phyloP scores from a whole-genome alignment of 23 tunicate species.

The Trididemnum nubilum region DNA sequence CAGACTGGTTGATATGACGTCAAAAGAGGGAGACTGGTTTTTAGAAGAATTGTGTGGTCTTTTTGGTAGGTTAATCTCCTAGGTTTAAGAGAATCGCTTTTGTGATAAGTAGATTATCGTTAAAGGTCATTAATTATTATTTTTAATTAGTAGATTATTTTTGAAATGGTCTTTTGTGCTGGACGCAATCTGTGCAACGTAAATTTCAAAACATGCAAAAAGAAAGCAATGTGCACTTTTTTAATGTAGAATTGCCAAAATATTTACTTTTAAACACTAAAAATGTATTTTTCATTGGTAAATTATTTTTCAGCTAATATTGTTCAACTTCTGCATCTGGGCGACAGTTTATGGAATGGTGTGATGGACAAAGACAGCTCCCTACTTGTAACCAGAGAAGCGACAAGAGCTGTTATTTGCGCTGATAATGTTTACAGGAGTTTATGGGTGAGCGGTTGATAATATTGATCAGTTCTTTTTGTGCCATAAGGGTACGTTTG shows the following conservation, averaged over 20 bases:
- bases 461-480: not conserved
- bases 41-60: slow-evolving; percentile 88
- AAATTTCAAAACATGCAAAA: too few species aligned
- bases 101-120: not conserved
- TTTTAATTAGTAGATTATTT: too few species aligned
- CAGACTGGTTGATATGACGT: slow-evolving; percentile 88
- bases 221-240: too few species aligned
- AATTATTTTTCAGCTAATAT: slow-evolving; percentile 48
- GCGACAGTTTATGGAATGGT: slow-evolving; percentile 50
- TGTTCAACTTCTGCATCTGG: slow-evolving; percentile 70
- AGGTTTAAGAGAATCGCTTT: too few species aligned
- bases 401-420: slow-evolving; percentile 49
- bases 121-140: too few species aligned
- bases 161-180: too few species aligned
- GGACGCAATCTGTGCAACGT: too few species aligned
- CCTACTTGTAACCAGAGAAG: slow-evolving; percentile 19
- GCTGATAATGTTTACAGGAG: slow-evolving; percentile 59
- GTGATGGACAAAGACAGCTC: slow-evolving; percentile 26
- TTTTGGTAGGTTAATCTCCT: slow-evolving; percentile 61
- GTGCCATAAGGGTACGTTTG: too few species aligned
- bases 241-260: too few species aligned
- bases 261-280: too few species aligned
- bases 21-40: slow-evolving; percentile 98
- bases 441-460: slow-evolving; percentile 48
- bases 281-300: slow-evolving; percentile 66